Evolutionary conservation across 1,140 invertebrate species (phyloP), one percentile per base, ranked within the genome.

Genomic region (Agrilus planipennis): DNA sequence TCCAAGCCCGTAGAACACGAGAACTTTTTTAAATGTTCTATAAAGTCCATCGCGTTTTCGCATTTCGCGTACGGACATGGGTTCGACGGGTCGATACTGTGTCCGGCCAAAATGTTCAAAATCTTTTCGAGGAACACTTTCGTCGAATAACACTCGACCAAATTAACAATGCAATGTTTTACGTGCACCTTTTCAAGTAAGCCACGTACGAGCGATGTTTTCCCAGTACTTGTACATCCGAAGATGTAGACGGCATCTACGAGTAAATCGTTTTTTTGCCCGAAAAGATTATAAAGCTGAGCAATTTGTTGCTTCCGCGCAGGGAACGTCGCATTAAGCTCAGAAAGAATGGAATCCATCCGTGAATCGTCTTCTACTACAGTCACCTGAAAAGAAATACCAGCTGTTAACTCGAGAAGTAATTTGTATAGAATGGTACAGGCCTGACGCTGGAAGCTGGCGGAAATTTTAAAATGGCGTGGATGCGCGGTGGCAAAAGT

Each of bases 181-280:
- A 79, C 75, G 6, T 68, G 50, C 23, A 79, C 64, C 45, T 70
- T 58, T 14, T 68, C 50, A 1, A 89, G 53, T 10, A 84, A 54
- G 12, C 63, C 62, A 29, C 64, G 63, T 2, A 85, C 54, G 28
- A 88, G 67, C 1, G 78, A 59, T 17, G 78, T 78, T 66, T 92
- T 92, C 15, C 87, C 88, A 10, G 81, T 83, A 4, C 80, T 76
- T 46, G 82, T 75, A 53, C 81, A 77, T 23, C 89, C 89, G 57
- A 80, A 78, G 21, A 88, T 46, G 63, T 84, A 88, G 42, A 89
- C 62, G 40, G 71, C 70, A 34, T 69, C 55, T 6, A 77, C 77
- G 51, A 76, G 63, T 2, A 70, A 65, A 52, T 78, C 74, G 34
- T 72, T 67, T 36, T 55, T 49, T 19, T 67, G 58, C 2, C 73